Conservation (phyloP, 1,140 invertebrate genomes). For the Eriocheir sinensis region DNA sequence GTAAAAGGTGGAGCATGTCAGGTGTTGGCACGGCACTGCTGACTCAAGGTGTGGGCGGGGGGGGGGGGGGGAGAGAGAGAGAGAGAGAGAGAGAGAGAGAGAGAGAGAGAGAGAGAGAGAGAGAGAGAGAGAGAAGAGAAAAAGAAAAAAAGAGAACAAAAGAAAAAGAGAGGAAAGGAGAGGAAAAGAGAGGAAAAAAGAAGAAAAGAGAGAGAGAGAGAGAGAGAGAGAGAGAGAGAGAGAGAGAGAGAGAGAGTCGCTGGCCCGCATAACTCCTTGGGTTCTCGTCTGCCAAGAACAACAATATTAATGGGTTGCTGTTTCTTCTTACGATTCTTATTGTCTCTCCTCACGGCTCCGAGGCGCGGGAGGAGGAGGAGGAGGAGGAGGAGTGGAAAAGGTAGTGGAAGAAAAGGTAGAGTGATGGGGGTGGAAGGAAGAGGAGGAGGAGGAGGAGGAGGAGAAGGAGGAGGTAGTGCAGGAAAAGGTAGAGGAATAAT, state of each 20-base stretch:
- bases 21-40: background rate
- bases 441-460: background rate
- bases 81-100: conserved; percentile 64
- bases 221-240: conserved; percentile 1
- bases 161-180: conserved; percentile 31
- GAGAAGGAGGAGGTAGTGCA: background rate
- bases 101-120: conserved; percentile 42
- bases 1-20: background rate
- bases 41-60: background rate
- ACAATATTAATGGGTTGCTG: conserved; percentile 16
- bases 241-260: background rate
- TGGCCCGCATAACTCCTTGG: background rate
- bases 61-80: conserved; percentile 42
- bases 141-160: conserved; percentile 11
- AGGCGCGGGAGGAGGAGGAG: background rate
- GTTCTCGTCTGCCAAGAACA: background rate
- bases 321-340: conserved; percentile 18
- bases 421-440: background rate
- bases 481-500: background rate
- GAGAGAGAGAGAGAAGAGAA: conserved; percentile 4
- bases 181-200: conserved; percentile 51
- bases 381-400: background rate
- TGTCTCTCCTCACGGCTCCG: background rate
- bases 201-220: conserved; percentile 45
- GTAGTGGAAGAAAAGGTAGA: background rate